phyloP scores from a whole-genome alignment of 2,888 invertebrate genomes.

The Agrochola lota region DNA sequence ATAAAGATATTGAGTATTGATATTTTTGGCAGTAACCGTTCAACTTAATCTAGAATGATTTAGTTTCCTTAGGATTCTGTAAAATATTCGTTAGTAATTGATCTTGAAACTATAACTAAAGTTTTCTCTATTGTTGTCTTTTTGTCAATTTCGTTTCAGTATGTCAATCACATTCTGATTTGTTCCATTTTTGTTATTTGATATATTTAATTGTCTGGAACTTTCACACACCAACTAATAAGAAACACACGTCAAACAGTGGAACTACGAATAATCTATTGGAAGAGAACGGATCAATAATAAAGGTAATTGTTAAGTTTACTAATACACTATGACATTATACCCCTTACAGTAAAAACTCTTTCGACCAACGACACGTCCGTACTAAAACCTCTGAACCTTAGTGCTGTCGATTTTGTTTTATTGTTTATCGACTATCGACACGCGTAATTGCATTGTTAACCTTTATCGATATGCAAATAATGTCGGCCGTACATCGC shows the following conservation, averaged over 20 bases:
- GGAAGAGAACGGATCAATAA: too few relatives aligned
- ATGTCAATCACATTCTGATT: background rate
- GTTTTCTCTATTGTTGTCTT: background rate
- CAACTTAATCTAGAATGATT: background rate
- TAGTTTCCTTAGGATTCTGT: background rate
- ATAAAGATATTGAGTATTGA: background rate
- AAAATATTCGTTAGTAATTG: too few relatives aligned
- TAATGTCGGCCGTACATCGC: constrained; percentile 54
- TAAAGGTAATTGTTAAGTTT: too few relatives aligned
- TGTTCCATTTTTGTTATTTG: background rate
- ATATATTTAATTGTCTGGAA: background rate
- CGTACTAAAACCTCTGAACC: constrained; percentile 46
- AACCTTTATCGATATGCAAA: constrained; percentile 78
- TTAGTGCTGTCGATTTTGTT: constrained; percentile 68
- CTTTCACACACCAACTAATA: background rate
- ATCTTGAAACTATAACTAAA: too few relatives aligned
- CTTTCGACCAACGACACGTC: constrained; percentile 28
- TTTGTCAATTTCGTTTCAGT: background rate
- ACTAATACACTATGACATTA: too few relatives aligned
- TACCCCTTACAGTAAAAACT: background rate
- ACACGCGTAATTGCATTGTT: constrained; percentile 77
- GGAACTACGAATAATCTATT: too few relatives aligned
- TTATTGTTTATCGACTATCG: constrained; percentile 76
- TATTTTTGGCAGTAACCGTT: too few relatives aligned
- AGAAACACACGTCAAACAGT: too few relatives aligned